A percentile compares a stretch with the other conserved stretches of the same genome.
Conservation (phyloP, 2,113 vertebrate species). For the Prionailurus viverrinus region DNA sequence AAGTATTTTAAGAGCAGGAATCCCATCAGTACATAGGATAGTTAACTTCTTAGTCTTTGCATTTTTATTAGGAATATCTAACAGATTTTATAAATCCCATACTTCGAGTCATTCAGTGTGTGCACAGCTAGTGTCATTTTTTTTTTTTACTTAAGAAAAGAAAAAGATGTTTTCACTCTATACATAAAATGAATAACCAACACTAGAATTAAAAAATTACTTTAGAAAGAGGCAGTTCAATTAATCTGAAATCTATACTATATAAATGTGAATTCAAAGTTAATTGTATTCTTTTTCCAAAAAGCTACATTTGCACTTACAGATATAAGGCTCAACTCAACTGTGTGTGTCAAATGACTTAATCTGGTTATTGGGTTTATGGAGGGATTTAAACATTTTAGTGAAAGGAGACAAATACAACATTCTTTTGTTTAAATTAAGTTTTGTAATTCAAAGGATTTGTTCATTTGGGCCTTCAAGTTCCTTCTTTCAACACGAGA, state of each 20-base stretch:
- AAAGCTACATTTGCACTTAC: conserved; percentile 57
- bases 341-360: conserved; percentile 57
- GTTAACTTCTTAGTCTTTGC: conserved; percentile 51
- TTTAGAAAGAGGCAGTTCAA: conserved; percentile 36
- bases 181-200: conserved; percentile 41
- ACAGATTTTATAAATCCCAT: conserved; percentile 18
- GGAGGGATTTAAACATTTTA: conserved; percentile 65
- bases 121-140: background rate
- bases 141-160: background rate
- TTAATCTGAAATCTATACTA: conserved; percentile 47
- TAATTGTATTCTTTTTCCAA: conserved; percentile 3
- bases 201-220: background rate
- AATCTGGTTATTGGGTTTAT: conserved; percentile 60
- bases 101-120: background rate
- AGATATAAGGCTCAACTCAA: conserved; percentile 54
- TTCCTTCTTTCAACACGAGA: conserved; percentile 54
- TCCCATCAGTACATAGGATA: conserved; percentile 12
- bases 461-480: conserved; percentile 45
- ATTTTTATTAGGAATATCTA: conserved; percentile 52
- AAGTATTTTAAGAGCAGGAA: conserved; percentile 5
- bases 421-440: conserved; percentile 70
- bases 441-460: conserved; percentile 66
- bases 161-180: background rate
- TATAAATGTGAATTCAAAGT: conserved; percentile 55
- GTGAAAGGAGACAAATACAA: conserved; percentile 33